Evolutionary conservation across 2,113 vertebrate species (phyloP), one percentile per base, ranked within the genome.

Genomic region (Burhinus oedicnemus): DNA sequence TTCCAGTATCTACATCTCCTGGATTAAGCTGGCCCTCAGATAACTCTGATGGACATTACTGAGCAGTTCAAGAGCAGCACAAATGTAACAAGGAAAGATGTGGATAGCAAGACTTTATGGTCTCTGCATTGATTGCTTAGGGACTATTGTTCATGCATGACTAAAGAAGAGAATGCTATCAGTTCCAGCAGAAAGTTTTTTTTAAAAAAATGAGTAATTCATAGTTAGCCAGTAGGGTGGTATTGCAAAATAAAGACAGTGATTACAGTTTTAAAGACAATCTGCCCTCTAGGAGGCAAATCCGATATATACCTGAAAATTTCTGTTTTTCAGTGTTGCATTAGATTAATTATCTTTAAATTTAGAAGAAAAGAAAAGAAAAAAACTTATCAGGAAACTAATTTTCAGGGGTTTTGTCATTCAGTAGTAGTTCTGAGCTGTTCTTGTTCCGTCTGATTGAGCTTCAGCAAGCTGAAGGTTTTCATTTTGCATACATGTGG

Each of bases 21-120:
- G 80, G 89, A 97, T 94, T 94, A 90, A 96, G 77, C 91, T 95
- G 91, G 87, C 83, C 86, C 87, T 76, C 42, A 96, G 26, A 74
- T 95, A 90, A 78, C 84, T 78, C 58, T 77, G 79, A 91, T 94
- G 70, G 51, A 60, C 44, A 71, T 74, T 77, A 77, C 66, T 93
- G 62, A 97, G 91, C 95, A 75, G 85, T 86, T 95, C 57, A 83
- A 85, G 69, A 96, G 69, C 96, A 80, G 79, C 72, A 36, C 36
- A 86, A 91, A 97, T 87, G 27, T 61, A 96, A 65, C 25, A 70
- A 55, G 80, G 18, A 47, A 90, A 58, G 91, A 93, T 62, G 54
- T 69, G 47, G 44, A 40, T 62, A 81, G 23, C 6, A 47, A 49
- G 92, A 83, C 52, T 96, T 95, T 54, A 68, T 65, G 44, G 25